These are phyloP conservation scores for Dipodomys stephensi DNA, from an alignment of 2,113 vertebrate genomes.

Conservation along the genomic window DNA sequence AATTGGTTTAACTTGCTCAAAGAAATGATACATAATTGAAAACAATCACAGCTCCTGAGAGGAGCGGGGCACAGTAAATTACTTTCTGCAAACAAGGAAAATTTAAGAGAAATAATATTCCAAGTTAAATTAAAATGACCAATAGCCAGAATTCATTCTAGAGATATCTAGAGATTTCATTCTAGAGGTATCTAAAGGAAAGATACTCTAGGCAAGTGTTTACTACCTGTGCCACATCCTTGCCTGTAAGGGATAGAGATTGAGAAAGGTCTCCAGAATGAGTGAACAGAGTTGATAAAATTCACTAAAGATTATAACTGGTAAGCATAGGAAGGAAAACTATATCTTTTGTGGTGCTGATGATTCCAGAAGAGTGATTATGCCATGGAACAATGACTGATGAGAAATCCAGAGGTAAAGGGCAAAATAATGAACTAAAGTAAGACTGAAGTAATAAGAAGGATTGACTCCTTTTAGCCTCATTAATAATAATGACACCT, in stretches of 20 bases:
- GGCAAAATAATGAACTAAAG: neutral
- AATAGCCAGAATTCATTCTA: neutral
- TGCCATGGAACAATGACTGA: neutral
- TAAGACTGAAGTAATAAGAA: neutral
- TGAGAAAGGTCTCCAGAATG: neutral
- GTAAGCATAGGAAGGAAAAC: conserved; percentile 18
- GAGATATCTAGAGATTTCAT: neutral
- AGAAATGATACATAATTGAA: neutral
- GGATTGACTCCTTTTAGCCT: neutral
- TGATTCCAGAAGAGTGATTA: neutral
- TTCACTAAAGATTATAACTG: neutral
- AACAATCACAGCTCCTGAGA: neutral
- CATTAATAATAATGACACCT: neutral
- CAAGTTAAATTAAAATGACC: conserved; percentile 38
- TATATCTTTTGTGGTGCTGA: neutral
- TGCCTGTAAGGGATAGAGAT: too few species aligned
- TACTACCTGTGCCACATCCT: too few species aligned
- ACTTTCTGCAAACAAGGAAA: neutral
- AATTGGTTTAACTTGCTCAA: conserved; percentile 8
- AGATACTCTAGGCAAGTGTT: neutral
- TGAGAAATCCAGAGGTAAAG: neutral
- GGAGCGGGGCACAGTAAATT: neutral
- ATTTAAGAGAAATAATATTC: neutral
- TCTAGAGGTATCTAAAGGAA: neutral
- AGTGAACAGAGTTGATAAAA: neutral